phyloP scores from a whole-genome alignment of 2,888 invertebrate species.

The Amitus sp. region DNA sequence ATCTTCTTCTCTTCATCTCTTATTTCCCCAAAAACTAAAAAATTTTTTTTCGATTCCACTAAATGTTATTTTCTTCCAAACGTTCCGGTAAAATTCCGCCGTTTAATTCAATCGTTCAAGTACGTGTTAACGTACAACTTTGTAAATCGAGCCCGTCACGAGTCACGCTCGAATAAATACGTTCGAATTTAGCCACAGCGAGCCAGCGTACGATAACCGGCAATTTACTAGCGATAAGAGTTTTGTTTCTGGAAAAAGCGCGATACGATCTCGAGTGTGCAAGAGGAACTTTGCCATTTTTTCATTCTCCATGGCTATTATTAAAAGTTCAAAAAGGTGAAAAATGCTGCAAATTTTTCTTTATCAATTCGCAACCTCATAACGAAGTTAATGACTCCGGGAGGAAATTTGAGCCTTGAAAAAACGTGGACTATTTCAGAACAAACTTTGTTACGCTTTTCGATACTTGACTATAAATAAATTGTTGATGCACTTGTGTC shows the following conservation, averaged over 20 bases:
- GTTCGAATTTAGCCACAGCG: not conserved
- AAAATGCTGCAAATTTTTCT: too few species aligned
- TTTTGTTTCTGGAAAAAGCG: not conserved
- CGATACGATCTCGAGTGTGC: not conserved
- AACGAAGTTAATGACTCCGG: too few species aligned
- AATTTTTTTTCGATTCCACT: too few species aligned
- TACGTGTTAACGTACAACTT: not conserved
- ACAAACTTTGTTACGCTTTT: constrained; percentile 2
- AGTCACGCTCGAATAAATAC: not conserved
- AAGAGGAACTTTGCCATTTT: not conserved
- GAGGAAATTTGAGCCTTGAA: too few species aligned
- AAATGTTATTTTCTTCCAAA: too few species aligned
- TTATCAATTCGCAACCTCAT: too few species aligned
- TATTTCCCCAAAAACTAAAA: too few species aligned
- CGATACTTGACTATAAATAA: too few species aligned
- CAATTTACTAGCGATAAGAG: not conserved
- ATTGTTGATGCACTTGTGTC: constrained; percentile 12
- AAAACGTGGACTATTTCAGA: not conserved
- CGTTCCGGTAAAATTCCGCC: not conserved
- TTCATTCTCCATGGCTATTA: too few species aligned
- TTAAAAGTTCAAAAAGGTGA: too few species aligned
- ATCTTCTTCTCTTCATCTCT: not conserved
- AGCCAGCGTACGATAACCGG: too few species aligned
- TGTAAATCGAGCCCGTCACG: not conserved
- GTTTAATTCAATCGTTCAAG: not conserved